Base-by-base conservation (phyloP, 2,888 invertebrate species). In the Lysandra coridon region DNA sequence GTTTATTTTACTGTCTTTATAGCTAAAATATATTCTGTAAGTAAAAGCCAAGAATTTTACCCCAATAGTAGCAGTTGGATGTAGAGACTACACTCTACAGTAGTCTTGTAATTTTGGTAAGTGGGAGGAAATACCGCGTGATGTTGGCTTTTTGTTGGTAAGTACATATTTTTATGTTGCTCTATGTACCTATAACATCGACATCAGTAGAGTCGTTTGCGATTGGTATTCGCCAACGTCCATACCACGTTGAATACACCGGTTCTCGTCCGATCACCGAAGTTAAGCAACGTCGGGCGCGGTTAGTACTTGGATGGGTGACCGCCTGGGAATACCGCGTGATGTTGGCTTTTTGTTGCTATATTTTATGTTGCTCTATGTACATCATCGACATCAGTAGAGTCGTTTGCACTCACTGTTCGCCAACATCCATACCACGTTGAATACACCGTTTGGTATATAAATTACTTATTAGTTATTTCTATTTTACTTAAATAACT, bases 301-400 rank as follows among this genome's bases (percentile, higher is more conserved):
- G 87, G 85, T 88, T 85, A 88, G 88, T 89, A 88, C 88, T 88
- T 89, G 88, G 88, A 89, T 90, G 88, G 89, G 89, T 89, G 88
- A 89, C 40, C 64, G 53, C 44, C 44, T 44, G 44, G 44, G 44
- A 44, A 44, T 40, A 40, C 6, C 40, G 6, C 6, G 40, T 40
- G 40, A 40, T 40, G 40, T 40, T 40, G 40, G 40, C 40, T 40
- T 40, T 40, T 40, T 40, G 6, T 40, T 40, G 40, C 1, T 40
- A 40, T 40, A 40, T 30, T 69, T 69, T 69, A 33, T 30, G 33
- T n/a, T 69, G 33, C 12, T 64, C 14, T 33, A 69, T 69, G 33
- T 69, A 69, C 33, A 69, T 33, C 33, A 69, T n/a, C 10, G 64
- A 33, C 33, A 69, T 69, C 10, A 33, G 64, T 69, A 69, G 12